Evolutionary conservation across 2,888 invertebrate species (phyloP).

Genomic region (Leptothorax acervorum): DNA sequence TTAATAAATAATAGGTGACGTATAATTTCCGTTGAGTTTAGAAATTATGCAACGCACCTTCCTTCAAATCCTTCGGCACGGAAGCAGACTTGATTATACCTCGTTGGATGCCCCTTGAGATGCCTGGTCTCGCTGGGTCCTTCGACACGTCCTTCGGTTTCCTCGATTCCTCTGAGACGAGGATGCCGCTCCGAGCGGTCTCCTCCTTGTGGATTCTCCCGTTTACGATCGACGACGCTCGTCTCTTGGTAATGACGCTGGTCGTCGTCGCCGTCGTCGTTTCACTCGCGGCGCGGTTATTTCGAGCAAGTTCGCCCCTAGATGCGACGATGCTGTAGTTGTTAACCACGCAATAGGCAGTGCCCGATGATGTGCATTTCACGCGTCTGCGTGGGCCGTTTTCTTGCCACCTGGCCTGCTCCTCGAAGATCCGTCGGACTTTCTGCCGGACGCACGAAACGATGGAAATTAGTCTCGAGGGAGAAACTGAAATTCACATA

Average conservation of each 20-base stretch:
- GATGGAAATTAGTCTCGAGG: constrained; percentile 3
- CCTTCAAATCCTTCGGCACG: constrained; percentile 76
- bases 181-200: constrained; percentile 27
- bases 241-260: constrained; percentile 59
- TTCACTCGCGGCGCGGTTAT: constrained; percentile 76
- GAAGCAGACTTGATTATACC: constrained; percentile 77
- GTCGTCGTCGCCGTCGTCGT: constrained; percentile 73
- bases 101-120: constrained; percentile 23
- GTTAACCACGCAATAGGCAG: constrained; percentile 65
- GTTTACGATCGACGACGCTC: constrained; percentile 53
- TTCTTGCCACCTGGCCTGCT: constrained; percentile 71
- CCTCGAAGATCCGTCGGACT: constrained; percentile 67
- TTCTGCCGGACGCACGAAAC: constrained; percentile 68
- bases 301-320: constrained; percentile 79
- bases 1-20: neutral
- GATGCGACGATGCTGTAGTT: constrained; percentile 80
- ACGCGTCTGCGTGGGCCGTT: constrained; percentile 59
- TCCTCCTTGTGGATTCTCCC: constrained; percentile 59
- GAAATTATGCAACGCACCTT: constrained; percentile 70
- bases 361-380: constrained; percentile 57
- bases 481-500: neutral
- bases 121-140: constrained; percentile 8
- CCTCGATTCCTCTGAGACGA: constrained; percentile 28
- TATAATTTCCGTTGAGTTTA: neutral
- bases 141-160: constrained; percentile 26